Evolutionary conservation across 2,797 vertebrate species (phyloP), one percentile per base, ranked within the genome.

Genomic region (Gouania willdenowi): DNA sequence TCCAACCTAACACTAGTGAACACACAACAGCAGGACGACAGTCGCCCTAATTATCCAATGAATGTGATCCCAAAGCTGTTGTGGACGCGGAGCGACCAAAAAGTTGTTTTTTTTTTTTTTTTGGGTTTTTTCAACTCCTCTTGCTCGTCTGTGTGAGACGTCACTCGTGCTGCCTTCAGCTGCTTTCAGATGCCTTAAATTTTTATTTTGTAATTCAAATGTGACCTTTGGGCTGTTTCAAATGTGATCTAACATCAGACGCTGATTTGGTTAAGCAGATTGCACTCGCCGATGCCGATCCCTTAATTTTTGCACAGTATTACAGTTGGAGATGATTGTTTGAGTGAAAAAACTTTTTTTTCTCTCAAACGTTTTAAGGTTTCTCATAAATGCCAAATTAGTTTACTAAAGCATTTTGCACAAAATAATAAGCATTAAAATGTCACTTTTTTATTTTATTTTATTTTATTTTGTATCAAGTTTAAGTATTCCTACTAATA

Each of bases 401-500:
- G 87, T 90, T 91, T 89, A 91, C 88, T 88, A 86, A 89, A 91
- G 88, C 88, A 86, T 92, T 91, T 92, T 93, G 93, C 92, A 91
- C 91, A 80, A 66, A 83, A 88, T 75, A 80, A 75, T n/a, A n/a
- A 14, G 6, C 19, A 72, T 71, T 81, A 64, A 65, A 73, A 63
- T 80, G 87, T 89, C 85, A 89, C 87, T 90, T 91, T 82, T 88
- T 78, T 87, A 86, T 66, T 80, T 84, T 88, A 85, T n/a, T n/a
- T n/a, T n/a, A n/a, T n/a, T n/a, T n/a, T n/a, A n/a, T n/a, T n/a
- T n/a, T 88, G 88, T 83, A 81, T 88, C 79, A 68, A 85, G 82
- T 79, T n/a, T 73, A 86, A 83, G 76, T 84, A 87, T 89, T 87
- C 73, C 66, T 87, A 87, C 86, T 87, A 86, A 86, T 86, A 78